Base-by-base conservation (phyloP, 53 echinoderm and acorn worm genomes). In the Hippasteria phrygiana region DNA sequence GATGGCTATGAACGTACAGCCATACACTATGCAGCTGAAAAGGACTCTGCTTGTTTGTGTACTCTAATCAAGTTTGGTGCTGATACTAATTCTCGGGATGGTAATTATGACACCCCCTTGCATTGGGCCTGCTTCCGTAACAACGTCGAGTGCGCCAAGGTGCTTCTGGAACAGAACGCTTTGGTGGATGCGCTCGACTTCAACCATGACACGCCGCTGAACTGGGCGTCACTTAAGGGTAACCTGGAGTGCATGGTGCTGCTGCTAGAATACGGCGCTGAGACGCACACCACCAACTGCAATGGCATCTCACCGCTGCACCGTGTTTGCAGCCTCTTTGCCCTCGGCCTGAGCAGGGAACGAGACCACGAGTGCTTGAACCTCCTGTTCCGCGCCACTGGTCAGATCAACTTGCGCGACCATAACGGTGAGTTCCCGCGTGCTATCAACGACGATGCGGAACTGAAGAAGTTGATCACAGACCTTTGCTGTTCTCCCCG, bases 111-210 rank as follows among this genome's bases (percentile, higher is more conserved):
- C 81, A 90, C 95, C 16, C 93, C 98, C 2, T 84, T 98, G 1
- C 98, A 98, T 71, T 98, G 98, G 98, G 98, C 98, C 0, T 87
- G 93, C 82, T 97, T 92, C 72, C 95, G 95, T 55, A 97, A 97
- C 75, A 92, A 93, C 32, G 46, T 31, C 10, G 89, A 94, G n/a
- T 94, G 95, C 46, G 89, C 91, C 0, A 90, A 81, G 51, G 79
- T 87, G 11, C 87, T 97, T 13, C 91, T 97, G 31, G 77, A 94
- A 40, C 74, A 90, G 12, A 87, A 89, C 24, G 98, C 98, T 0
- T 59, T 73, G 1, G 91, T 95, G 17, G 92, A 97, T 73, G 79
- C 83, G 18, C 26, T 89, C 10, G 98, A 97, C 50, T 92, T 89
- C 87, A 94, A 95, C 54, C 86, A 96, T 55, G 95, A 97, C 88